Percentiles rank a stretch among this genome's conserved stretches.
Evolutionary conservation across 2,888 invertebrate species (phyloP).

Genomic region (Trichogramma evanescens): DNA sequence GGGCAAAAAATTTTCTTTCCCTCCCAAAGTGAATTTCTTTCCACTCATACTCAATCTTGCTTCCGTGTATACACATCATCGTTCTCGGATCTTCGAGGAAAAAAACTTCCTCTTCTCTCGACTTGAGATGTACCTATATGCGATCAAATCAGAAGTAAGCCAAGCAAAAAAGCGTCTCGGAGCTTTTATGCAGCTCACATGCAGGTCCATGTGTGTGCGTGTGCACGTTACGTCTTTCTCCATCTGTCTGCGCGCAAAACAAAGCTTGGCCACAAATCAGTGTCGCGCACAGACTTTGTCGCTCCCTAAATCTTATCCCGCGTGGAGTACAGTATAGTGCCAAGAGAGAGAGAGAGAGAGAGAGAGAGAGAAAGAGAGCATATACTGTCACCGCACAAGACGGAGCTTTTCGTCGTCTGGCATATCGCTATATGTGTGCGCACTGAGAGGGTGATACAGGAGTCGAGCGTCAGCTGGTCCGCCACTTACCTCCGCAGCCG

Average conservation of each 20-base stretch:
- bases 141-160: not conserved
- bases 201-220: too few relatives aligned
- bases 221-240: too few relatives aligned
- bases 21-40: too few relatives aligned
- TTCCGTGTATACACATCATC: too few relatives aligned
- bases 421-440: slow-evolving; percentile 41
- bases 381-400: slow-evolving; percentile 4
- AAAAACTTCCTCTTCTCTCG: too few relatives aligned
- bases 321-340: too few relatives aligned
- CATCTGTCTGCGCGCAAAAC: slow-evolving; percentile 29
- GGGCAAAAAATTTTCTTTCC: too few relatives aligned
- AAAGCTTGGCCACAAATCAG: slow-evolving; percentile 48
- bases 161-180: not conserved
- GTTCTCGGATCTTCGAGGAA: too few relatives aligned
- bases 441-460: slow-evolving; percentile 39
- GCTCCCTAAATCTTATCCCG: slow-evolving; percentile 47
- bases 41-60: too few relatives aligned
- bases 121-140: not conserved
- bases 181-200: slow-evolving; percentile 14
- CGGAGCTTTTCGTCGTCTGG: slow-evolving; percentile 1
- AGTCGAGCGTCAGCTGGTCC: slow-evolving; percentile 53
- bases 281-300: slow-evolving; percentile 46
- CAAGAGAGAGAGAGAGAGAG: not conserved
- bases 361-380: not conserved
- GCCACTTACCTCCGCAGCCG: slow-evolving; percentile 51